A percentile compares a stretch with the other conserved stretches of the same genome.
Evolutionary conservation across 2,797 vertebrate species (phyloP).

Genomic region (Oreochromis mossambicus): DNA sequence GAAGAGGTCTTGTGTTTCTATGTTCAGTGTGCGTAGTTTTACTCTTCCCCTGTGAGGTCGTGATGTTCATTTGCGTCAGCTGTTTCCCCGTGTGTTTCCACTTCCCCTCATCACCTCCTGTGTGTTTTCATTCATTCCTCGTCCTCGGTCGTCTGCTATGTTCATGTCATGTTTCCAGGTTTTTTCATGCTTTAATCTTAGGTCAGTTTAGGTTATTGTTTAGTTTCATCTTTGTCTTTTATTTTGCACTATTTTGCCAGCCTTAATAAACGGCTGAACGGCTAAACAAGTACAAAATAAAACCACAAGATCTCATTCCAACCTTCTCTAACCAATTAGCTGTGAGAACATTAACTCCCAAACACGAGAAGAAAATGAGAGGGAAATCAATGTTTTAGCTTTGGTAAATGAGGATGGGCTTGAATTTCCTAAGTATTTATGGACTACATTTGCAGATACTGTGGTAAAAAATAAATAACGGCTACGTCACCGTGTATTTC

Average conservation of each 20-base stretch:
- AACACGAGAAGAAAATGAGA: neutral
- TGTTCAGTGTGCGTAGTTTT: fast-evolving
- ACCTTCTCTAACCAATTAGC: neutral
- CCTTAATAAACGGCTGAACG: neutral
- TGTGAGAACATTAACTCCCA: neutral
- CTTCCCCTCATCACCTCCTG: fast-evolving
- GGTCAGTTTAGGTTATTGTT: neutral
- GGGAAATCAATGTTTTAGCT: fast-evolving
- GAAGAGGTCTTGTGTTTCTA: neutral
- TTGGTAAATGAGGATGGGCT: neutral
- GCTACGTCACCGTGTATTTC: neutral
- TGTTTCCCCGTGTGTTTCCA: fast-evolving
- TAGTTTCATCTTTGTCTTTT: neutral
- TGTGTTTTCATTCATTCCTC: neutral
- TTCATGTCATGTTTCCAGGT: neutral
- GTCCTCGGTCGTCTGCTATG: fast-evolving
- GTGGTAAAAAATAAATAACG: fast-evolving
- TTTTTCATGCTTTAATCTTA: neutral
- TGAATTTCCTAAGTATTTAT: neutral
- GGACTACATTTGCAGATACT: neutral
- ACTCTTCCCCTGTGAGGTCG: neutral
- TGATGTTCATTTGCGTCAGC: neutral
- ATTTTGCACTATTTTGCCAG: neutral
- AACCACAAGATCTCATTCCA: neutral
- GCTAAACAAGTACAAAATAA: neutral